phyloP scores from a whole-genome alignment of 2,113 vertebrate genomes.

The Gymnogyps californianus region DNA sequence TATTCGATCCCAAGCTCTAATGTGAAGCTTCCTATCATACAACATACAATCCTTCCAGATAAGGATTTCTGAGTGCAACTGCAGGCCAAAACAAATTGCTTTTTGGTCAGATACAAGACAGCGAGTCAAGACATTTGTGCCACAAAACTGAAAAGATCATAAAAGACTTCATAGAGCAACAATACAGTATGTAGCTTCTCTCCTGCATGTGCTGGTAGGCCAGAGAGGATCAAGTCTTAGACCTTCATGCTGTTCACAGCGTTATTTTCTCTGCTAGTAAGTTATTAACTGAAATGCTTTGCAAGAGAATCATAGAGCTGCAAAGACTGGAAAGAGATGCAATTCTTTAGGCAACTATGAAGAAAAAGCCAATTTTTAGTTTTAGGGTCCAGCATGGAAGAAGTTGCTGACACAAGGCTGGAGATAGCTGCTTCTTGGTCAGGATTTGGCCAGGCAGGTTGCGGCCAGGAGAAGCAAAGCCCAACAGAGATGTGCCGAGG shows the following conservation, averaged over 20 bases:
- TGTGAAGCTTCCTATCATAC: neutral
- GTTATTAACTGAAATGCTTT: neutral
- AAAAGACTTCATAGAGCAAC: neutral
- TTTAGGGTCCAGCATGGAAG: neutral
- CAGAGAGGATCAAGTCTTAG: neutral
- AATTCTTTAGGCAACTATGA: neutral
- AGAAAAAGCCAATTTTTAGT: neutral
- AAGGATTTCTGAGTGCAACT: neutral
- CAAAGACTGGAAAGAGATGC: neutral
- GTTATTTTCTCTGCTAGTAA: neutral
- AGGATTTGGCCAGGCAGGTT: neutral
- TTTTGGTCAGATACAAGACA: neutral
- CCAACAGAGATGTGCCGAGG: neutral
- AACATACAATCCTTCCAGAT: accelerated
- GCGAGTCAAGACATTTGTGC: neutral
- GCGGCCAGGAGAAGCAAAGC: neutral
- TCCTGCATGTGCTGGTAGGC: neutral
- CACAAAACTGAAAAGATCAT: neutral
- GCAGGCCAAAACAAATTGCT: neutral
- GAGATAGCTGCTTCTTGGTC: neutral
- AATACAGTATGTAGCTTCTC: neutral
- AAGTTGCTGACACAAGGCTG: neutral
- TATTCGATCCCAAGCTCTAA: neutral
- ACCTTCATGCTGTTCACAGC: neutral
- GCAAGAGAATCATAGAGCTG: neutral